Base-by-base conservation (phyloP, 2,113 vertebrate genomes). In the Promerops cafer region DNA sequence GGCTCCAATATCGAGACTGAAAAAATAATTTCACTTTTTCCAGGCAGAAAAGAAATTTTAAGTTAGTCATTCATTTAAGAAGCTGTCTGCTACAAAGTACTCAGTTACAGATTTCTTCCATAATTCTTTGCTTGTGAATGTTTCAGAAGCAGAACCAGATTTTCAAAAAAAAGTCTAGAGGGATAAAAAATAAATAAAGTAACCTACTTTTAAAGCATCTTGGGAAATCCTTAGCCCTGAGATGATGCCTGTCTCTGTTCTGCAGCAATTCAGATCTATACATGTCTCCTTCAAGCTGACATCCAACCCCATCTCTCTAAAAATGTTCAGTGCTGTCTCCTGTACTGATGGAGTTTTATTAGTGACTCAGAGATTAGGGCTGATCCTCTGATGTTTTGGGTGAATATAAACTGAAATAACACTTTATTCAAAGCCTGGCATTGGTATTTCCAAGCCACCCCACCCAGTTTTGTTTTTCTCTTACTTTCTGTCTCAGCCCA, bases 171-270 rank as follows among this genome's bases (percentile, higher is more conserved):
- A 87, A 33, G 28, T 79, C 85, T 68, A n/a, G 37, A 21, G 22
- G 74, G 78, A 82, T 89, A 88, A 94, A 92, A 94, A 90, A 68
- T 71, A 76, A 71, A 91, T 82, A 83, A 93, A 94, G 61, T 91
- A 93, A 94, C 88, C 66, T 93, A 83, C 84, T 96, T 96, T 93
- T 90, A 76, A 78, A 83, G 30, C 1, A 4, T 94, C 90, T 90
- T 45, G 75, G 90, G 88, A 96, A 93, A 96, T 97, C 53, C 75
- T 87, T 76, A 91, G 90, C 88, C 75, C 42, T 83, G 79, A 85
- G 49, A 86, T 93, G 65, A 90, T 72, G 63, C 17, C 45, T 94
- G 57, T 57, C 78, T 88, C 85, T 83, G 61, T 81, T 95, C 63
- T 86, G 53, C 57, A 72, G 82, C 78, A 80, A 69, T 49, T 64